These are phyloP conservation scores for Macrotus californicus DNA, from an alignment of 2,113 vertebrate species.

Conservation along the genomic window DNA sequence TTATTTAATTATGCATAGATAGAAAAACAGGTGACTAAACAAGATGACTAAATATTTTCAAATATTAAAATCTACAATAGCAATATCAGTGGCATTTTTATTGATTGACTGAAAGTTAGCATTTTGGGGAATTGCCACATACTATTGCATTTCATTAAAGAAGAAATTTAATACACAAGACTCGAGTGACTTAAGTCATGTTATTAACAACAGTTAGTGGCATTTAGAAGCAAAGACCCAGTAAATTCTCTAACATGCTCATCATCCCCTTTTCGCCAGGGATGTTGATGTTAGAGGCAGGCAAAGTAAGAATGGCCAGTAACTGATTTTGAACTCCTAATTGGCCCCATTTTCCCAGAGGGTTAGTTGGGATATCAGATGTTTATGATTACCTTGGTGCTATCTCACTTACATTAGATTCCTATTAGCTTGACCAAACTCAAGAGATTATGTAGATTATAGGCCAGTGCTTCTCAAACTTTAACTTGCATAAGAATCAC, in stretches of 20 bases:
- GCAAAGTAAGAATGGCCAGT: not conserved
- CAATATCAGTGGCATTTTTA: not conserved
- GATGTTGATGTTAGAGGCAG: not conserved
- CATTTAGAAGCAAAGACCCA: not conserved
- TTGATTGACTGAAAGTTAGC: not conserved
- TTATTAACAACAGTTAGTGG: not conserved
- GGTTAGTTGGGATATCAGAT: not conserved
- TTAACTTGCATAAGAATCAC: not conserved
- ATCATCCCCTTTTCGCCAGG: not conserved
- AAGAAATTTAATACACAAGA: not conserved
- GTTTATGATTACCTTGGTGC: not conserved
- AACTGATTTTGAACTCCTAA: not conserved
- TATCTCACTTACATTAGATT: not conserved
- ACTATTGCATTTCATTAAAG: not conserved
- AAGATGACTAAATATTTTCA: constrained; percentile 20
- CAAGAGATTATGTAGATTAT: not conserved
- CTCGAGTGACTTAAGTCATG: not conserved
- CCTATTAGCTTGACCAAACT: not conserved
- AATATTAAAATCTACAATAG: not conserved
- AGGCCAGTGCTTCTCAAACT: not conserved
- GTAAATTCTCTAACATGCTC: not conserved
- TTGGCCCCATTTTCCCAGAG: not conserved
- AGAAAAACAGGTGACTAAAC: not conserved
- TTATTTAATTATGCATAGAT: not conserved
- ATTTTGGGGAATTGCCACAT: not conserved